A percentile compares a stretch with the other conserved stretches of the same genome.
phyloP scores from a whole-genome alignment of 2,113 vertebrate species.

The Progne subis region DNA sequence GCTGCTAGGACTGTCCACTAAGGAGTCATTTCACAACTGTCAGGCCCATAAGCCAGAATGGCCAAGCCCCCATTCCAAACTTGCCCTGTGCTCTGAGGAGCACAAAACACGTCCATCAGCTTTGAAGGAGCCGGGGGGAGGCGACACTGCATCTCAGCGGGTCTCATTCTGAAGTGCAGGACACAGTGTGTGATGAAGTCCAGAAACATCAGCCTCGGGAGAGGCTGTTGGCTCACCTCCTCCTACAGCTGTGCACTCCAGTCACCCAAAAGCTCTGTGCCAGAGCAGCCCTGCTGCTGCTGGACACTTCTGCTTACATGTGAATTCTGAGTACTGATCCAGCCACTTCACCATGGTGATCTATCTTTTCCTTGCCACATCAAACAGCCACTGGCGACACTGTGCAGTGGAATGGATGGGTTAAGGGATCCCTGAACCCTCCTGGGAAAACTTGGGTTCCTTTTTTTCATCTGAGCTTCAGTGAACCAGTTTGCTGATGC shows the following conservation, averaged over 20 bases:
- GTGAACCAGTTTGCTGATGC: neutral
- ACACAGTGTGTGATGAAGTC: accelerated
- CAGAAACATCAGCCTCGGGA: neutral
- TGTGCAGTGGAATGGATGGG: neutral
- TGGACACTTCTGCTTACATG: accelerated
- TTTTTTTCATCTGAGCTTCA: neutral
- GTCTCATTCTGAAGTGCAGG: accelerated
- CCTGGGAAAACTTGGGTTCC: accelerated
- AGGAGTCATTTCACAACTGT: neutral
- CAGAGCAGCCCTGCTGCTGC: neutral
- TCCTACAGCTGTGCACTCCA: neutral
- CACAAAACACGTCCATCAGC: neutral
- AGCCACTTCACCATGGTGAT: neutral
- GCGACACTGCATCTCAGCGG: neutral
- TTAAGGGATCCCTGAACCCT: neutral
- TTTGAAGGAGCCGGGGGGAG: neutral
- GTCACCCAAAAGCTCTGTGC: neutral
- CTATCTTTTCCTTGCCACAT: neutral
- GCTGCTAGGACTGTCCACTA: neutral
- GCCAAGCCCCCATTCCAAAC: neutral
- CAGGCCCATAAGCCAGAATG: neutral
- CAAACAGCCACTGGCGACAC: accelerated
- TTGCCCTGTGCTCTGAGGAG: neutral
- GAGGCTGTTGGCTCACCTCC: neutral
- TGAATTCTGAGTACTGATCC: neutral